These are phyloP conservation scores for Microctenopoma steveboyesi DNA, from an alignment of 2,797 vertebrate species.

Conservation along the genomic window DNA sequence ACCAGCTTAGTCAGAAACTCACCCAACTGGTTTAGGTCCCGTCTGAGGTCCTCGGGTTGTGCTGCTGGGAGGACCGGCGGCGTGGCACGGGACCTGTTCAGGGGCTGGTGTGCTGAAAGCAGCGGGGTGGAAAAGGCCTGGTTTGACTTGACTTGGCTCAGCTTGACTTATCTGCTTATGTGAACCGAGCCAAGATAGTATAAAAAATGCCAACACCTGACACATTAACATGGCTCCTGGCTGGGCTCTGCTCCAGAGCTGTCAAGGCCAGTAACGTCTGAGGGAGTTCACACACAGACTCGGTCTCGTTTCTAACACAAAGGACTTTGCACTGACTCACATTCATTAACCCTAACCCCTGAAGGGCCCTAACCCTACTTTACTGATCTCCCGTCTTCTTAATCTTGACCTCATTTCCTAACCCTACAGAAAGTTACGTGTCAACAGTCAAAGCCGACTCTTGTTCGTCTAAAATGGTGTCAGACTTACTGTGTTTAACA, in stretches of 20 bases:
- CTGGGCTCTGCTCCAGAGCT: constrained; percentile 66
- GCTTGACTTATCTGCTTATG: constrained; percentile 45
- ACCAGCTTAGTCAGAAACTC: constrained; percentile 17
- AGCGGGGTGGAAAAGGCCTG: constrained; percentile 28
- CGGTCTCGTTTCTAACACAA: no score
- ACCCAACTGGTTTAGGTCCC: constrained; percentile 20
- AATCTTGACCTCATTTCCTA: no score
- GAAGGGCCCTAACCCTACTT: no score
- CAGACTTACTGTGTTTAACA: background rate
- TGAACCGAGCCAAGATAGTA: constrained; percentile 58
- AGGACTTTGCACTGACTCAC: no score
- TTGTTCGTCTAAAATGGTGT: background rate
- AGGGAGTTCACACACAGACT: background rate
- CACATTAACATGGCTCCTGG: constrained; percentile 65
- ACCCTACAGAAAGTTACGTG: no score
- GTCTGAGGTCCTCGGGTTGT: constrained; percentile 14
- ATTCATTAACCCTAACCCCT: no score
- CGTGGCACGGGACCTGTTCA: constrained; percentile 41
- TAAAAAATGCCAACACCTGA: constrained; percentile 71
- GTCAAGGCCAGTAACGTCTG: constrained; percentile 65
- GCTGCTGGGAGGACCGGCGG: constrained; percentile 25
- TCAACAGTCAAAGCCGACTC: background rate
- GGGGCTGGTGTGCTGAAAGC: constrained; percentile 60
- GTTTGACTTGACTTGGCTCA: constrained; percentile 25
- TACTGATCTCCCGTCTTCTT: no score